Conservation (phyloP, 2,113 vertebrate genomes). For the Elephantulus edwardii region DNA sequence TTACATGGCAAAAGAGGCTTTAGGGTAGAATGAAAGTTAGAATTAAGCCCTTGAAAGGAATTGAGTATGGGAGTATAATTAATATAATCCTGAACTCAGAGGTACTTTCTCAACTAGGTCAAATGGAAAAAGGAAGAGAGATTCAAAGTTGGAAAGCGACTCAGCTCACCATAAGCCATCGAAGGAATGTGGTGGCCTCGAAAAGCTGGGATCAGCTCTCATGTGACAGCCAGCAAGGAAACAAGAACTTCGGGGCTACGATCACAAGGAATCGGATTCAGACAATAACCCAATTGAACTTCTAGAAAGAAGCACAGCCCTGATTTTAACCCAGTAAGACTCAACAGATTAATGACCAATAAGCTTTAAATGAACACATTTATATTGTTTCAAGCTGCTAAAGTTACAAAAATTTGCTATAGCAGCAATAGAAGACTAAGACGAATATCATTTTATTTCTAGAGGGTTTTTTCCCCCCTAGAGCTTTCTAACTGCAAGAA, state of each 20-base stretch:
- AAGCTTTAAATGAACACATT: background rate
- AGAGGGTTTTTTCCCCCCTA: no score
- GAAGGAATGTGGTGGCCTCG: background rate
- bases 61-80: no score
- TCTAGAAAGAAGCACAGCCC: background rate
- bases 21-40: background rate
- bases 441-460: background rate
- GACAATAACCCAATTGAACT: background rate
- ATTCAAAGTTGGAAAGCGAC: background rate
- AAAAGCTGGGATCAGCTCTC: background rate
- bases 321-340: background rate
- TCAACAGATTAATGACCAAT: background rate
- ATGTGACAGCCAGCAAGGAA: background rate
- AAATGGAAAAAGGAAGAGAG: background rate
- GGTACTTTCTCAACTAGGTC: background rate
- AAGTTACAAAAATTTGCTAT: background rate
- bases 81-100: background rate
- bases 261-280: background rate
- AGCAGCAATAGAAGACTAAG: background rate
- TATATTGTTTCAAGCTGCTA: background rate
- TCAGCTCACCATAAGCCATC: background rate
- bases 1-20: background rate
- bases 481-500: background rate
- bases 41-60: background rate
- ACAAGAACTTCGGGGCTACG: background rate